phyloP scores from a whole-genome alignment of 2,888 invertebrate genomes.

The Diplolepis rosae region DNA sequence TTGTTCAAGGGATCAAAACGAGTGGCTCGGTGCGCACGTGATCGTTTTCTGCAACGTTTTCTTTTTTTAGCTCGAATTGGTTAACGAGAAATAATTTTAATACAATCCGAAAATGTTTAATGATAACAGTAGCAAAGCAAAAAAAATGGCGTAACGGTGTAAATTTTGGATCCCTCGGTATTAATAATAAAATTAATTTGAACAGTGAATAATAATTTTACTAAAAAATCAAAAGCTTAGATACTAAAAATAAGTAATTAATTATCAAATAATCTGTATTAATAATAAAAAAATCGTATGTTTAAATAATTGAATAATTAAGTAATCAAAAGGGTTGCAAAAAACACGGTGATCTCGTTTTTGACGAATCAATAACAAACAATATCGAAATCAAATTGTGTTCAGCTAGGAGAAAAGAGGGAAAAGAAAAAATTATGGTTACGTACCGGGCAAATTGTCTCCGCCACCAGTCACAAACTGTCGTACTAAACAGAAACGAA shows the following conservation, averaged over 20 bases:
- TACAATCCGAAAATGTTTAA: neutral
- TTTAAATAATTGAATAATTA: neutral
- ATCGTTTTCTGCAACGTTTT: conserved; percentile 61
- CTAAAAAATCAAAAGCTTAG: no score
- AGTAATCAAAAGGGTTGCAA: no score
- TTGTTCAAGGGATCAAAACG: conserved; percentile 36
- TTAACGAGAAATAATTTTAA: neutral
- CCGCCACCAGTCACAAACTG: conserved; percentile 75
- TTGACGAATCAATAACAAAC: conserved; percentile 6
- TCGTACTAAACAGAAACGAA: conserved; percentile 75
- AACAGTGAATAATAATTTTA: neutral
- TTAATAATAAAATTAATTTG: neutral
- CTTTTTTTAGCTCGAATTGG: neutral
- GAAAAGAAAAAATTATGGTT: conserved; percentile 72
- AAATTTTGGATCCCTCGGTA: conserved; percentile 32
- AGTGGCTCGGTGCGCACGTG: conserved; percentile 72
- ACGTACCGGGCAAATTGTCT: conserved; percentile 76
- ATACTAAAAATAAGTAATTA: neutral
- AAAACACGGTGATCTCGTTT: no score
- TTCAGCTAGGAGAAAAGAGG: conserved; percentile 60
- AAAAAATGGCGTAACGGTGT: conserved; percentile 6
- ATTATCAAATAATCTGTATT: neutral
- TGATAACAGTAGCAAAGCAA: conserved; percentile 17
- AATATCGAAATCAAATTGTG: conserved; percentile 31
- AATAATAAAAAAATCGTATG: conserved; percentile 19